phyloP scores from a whole-genome alignment of 2,797 vertebrate species.

The Urocyon cinereoargenteus region DNA sequence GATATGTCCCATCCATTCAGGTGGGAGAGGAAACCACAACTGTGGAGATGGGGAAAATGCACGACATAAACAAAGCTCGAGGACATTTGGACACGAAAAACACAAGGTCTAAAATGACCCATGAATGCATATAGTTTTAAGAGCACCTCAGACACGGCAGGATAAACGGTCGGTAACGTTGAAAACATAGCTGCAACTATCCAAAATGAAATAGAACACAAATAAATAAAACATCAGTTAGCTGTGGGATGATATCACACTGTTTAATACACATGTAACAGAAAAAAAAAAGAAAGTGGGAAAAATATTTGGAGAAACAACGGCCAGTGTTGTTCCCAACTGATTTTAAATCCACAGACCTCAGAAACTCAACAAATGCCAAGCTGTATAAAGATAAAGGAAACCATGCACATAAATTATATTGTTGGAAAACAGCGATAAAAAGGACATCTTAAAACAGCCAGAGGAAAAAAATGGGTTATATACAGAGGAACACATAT shows the following conservation, averaged over 20 bases:
- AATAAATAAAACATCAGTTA: background rate
- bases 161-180: background rate
- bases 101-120: background rate
- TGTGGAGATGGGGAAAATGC: background rate
- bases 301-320: background rate
- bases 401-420: background rate
- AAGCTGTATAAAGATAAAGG: background rate
- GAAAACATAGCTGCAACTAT: background rate
- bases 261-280: background rate
- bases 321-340: background rate
- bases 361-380: background rate
- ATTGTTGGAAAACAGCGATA: background rate
- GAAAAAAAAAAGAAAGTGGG: background rate
- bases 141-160: background rate
- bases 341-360: background rate
- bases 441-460: background rate
- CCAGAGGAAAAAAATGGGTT: background rate
- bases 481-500: background rate
- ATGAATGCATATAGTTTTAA: background rate
- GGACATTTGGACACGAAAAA: background rate
- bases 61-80: background rate
- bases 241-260: background rate
- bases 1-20: background rate
- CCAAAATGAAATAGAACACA: background rate
- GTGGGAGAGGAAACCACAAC: background rate